Conservation (phyloP, 1,140 invertebrate species). For the Sycobia sp. region DNA sequence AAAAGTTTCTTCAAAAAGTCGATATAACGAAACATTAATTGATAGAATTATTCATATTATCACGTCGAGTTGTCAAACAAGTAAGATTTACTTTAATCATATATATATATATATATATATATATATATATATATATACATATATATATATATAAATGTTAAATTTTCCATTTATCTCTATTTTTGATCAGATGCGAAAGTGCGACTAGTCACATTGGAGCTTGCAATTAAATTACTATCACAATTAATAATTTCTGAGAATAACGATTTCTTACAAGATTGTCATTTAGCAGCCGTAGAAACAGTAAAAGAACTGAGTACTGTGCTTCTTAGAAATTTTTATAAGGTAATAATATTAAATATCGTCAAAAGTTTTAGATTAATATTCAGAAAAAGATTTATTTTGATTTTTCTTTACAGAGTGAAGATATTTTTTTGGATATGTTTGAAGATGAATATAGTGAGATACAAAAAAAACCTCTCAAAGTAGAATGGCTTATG, state of each 20-base stretch:
- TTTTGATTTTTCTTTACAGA: slow-evolving; percentile 60
- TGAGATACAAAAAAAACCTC: slow-evolving; percentile 83
- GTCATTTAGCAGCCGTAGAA: slow-evolving; percentile 70
- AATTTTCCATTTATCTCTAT: slow-evolving; percentile 31
- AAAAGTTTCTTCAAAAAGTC: slow-evolving; percentile 58
- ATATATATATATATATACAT: too few species aligned
- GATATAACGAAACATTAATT: slow-evolving; percentile 77
- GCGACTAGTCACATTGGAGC: slow-evolving; percentile 88
- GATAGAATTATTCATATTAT: slow-evolving; percentile 83
- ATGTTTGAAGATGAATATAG: slow-evolving; percentile 98
- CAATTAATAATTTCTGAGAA: slow-evolving; percentile 63
- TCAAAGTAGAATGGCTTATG: slow-evolving; percentile 92
- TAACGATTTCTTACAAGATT: slow-evolving; percentile 59
- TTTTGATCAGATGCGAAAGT: slow-evolving; percentile 73
- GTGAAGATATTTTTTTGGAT: slow-evolving; percentile 97
- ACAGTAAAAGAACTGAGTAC: slow-evolving; percentile 85
- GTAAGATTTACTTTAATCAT: slow-evolving; percentile 57
- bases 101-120: too few species aligned
- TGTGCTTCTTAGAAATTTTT: slow-evolving; percentile 86
- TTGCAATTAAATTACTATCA: slow-evolving; percentile 79
- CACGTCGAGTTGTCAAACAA: slow-evolving; percentile 79
- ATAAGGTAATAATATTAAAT: slow-evolving; percentile 69
- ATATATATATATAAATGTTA: too few species aligned
- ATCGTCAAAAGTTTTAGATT: neutral
- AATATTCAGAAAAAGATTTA: neutral